phyloP scores from a whole-genome alignment of 1,140 invertebrate genomes.

The Galleria mellonella region DNA sequence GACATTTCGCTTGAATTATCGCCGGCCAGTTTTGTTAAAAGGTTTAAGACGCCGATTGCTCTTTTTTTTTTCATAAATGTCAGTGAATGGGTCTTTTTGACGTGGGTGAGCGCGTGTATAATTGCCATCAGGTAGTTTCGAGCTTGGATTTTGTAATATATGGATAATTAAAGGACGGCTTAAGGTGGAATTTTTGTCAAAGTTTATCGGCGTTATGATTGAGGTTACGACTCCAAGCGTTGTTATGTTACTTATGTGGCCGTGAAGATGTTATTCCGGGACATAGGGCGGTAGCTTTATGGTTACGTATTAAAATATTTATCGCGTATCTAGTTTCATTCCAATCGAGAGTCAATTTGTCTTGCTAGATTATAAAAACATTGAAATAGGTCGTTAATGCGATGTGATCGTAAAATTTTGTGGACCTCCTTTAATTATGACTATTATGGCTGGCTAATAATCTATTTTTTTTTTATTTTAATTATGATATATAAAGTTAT shows the following conservation, averaged over 20 bases:
- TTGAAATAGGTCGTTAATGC: slow-evolving; percentile 35
- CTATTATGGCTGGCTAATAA: slow-evolving; percentile 15
- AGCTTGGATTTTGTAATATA: slow-evolving; percentile 56
- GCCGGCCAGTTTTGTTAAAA: slow-evolving; percentile 66
- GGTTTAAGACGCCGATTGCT: slow-evolving; percentile 53
- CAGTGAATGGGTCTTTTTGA: slow-evolving; percentile 54
- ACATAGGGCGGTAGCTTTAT: slow-evolving; percentile 56
- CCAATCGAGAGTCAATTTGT: slow-evolving; percentile 47
- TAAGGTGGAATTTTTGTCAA: slow-evolving; percentile 70
- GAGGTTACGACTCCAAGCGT: slow-evolving; percentile 54
- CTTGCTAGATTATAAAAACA: slow-evolving; percentile 59
- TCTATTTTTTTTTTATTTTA: background rate
- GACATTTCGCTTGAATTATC: slow-evolving; percentile 73
- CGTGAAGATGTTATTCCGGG: slow-evolving; percentile 33
- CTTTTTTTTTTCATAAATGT: slow-evolving; percentile 56
- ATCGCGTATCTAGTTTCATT: slow-evolving; percentile 35
- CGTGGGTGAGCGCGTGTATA: slow-evolving; percentile 69
- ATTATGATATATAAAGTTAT: background rate
- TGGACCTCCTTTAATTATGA: slow-evolving; percentile 35
- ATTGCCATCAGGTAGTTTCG: slow-evolving; percentile 65
- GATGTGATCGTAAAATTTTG: slow-evolving; percentile 38
- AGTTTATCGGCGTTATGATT: slow-evolving; percentile 69
- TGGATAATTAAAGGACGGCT: slow-evolving; percentile 68
- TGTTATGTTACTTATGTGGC: slow-evolving; percentile 29
- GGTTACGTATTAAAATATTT: slow-evolving; percentile 44